Conservation (phyloP, 92 coral and sea anemone genomes). For the Palythoa heliodiscus region DNA sequence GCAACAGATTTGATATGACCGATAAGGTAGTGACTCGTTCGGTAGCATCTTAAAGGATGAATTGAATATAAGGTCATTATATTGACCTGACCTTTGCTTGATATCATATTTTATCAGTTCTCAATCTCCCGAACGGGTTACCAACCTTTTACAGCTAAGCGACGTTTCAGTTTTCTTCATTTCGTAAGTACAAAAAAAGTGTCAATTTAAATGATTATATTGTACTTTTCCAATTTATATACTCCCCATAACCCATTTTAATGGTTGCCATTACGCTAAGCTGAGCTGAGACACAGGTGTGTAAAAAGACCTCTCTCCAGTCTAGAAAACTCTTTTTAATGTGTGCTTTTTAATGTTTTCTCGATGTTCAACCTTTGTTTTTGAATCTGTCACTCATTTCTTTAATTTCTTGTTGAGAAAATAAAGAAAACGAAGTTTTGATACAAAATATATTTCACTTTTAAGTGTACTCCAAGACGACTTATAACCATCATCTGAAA, state of each 20-base stretch:
- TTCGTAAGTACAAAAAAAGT: neutral
- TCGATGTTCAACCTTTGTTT: neutral
- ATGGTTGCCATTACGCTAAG: neutral
- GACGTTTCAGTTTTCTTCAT: neutral
- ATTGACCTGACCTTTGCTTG: conserved; percentile 12
- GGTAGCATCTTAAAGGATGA: neutral
- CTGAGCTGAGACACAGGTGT: neutral
- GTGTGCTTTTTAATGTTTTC: neutral
- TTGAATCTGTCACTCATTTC: neutral
- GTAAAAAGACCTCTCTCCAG: neutral
- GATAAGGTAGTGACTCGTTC: neutral
- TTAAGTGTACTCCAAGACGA: neutral
- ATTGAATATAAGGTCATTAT: neutral
- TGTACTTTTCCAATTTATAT: neutral
- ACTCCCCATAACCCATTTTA: neutral
- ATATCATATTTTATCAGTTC: neutral
- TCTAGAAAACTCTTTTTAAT: too few species aligned
- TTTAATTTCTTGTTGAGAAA: neutral
- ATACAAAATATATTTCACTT: neutral
- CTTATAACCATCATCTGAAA: neutral
- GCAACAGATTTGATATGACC: neutral
- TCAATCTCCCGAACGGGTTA: neutral
- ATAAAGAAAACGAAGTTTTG: neutral
- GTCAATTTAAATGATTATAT: neutral
- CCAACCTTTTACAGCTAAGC: neutral